phyloP scores from a whole-genome alignment of 1,140 invertebrate species.

The Heterodera schachtii region DNA sequence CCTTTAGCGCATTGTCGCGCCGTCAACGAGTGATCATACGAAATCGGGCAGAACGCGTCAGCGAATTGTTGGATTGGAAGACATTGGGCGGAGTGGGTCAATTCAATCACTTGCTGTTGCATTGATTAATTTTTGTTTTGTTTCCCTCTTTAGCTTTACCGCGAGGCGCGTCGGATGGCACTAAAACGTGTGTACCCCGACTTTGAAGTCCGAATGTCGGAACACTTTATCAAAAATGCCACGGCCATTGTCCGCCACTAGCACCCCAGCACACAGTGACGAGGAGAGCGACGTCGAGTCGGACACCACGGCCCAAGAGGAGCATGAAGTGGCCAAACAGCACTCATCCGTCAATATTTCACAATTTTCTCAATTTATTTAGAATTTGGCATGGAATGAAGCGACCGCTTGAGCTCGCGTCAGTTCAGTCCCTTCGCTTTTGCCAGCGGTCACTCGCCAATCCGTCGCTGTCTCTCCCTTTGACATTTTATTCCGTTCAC shows the following conservation, averaged over 20 bases:
- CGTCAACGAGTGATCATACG: conserved; percentile 96
- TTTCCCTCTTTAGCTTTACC: conserved; percentile 54
- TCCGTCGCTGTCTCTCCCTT: background rate
- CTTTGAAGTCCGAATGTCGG: conserved; percentile 59
- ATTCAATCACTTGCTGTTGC: background rate
- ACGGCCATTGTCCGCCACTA: conserved; percentile 54
- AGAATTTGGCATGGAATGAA: conserved; percentile 31
- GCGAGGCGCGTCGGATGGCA: conserved; percentile 62
- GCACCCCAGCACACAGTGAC: conserved; percentile 52
- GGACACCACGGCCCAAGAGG: conserved; percentile 55
- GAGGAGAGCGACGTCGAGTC: conserved; percentile 47
- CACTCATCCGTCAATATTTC: too few relatives aligned
- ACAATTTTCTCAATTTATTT: background rate
- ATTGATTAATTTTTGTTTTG: background rate
- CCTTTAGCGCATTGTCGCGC: conserved; percentile 82
- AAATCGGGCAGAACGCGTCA: conserved; percentile 93
- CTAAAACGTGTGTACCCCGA: conserved; percentile 60
- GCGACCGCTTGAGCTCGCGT: background rate
- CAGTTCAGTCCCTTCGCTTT: background rate
- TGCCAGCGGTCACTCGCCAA: background rate
- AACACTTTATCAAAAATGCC: conserved; percentile 56
- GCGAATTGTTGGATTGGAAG: conserved; percentile 96
- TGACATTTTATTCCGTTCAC: background rate
- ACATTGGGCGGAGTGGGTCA: conserved; percentile 72
- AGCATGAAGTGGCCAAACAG: conserved; percentile 42